Conservation (phyloP, 1,140 invertebrate species). For the Thalassaphorura encarpata region DNA sequence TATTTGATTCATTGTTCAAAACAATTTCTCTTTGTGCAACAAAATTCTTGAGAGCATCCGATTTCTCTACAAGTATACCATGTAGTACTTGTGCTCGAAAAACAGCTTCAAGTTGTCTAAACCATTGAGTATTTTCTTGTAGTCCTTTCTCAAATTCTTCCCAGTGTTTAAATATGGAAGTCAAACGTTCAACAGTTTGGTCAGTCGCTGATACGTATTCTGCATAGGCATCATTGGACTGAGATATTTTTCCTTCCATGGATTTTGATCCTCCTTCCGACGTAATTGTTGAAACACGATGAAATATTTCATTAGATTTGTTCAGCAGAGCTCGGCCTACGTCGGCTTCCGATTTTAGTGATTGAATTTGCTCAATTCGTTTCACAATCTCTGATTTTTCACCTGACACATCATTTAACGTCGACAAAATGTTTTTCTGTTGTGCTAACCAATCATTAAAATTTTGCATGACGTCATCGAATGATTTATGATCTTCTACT, state of each 20-base stretch:
- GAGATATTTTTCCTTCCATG: conserved; percentile 15
- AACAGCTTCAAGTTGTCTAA: conserved; percentile 65
- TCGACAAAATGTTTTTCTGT: conserved; percentile 62
- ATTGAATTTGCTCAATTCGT: conserved; percentile 56
- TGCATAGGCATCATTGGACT: neutral
- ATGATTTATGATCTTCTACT: conserved; percentile 71
- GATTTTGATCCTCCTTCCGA: conserved; percentile 43
- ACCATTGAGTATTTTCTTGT: conserved; percentile 71
- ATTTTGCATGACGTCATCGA: conserved; percentile 56
- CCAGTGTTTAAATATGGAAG: conserved; percentile 69
- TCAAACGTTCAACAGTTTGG: conserved; percentile 42
- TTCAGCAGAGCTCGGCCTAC: conserved; percentile 60
- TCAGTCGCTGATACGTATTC: neutral
- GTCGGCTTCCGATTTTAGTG: conserved; percentile 56
- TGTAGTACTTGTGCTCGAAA: conserved; percentile 77
- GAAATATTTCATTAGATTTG: conserved; percentile 55
- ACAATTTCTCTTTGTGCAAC: conserved; percentile 63
- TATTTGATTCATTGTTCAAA: conserved; percentile 57
- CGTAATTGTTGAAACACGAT: conserved; percentile 65
- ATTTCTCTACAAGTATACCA: conserved; percentile 68
- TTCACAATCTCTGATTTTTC: conserved; percentile 68
- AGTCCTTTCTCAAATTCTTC: conserved; percentile 71
- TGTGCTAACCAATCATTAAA: conserved; percentile 67
- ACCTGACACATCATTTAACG: conserved; percentile 65
- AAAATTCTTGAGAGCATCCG: conserved; percentile 58